Conservation (phyloP, 1,140 invertebrate species). For the Leptopilina clavipes region DNA sequence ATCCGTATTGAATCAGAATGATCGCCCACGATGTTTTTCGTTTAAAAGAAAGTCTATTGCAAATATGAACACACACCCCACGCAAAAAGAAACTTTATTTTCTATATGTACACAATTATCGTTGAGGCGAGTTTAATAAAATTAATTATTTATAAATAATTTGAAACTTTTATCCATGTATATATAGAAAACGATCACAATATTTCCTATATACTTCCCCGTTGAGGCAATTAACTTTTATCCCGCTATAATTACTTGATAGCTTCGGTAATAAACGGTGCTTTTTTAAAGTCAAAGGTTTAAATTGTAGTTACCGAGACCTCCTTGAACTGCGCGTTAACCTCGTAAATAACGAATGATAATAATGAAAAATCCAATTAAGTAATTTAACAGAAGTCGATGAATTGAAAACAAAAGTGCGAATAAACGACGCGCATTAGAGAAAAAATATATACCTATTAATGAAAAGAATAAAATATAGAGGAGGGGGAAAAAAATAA, state of each 20-base stretch:
- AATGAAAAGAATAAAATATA: too few relatives aligned
- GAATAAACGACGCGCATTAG: too few relatives aligned
- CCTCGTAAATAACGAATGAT: slow-evolving; percentile 11
- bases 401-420: neutral
- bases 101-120: too few relatives aligned
- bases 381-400: neutral
- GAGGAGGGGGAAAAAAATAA: too few relatives aligned
- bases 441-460: too few relatives aligned
- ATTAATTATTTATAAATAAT: slow-evolving; percentile 44
- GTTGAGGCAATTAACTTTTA: slow-evolving; percentile 58
- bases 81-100: neutral
- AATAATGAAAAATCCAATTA: neutral
- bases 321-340: slow-evolving; percentile 21
- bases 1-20: slow-evolving; percentile 35
- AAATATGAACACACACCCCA: too few relatives aligned
- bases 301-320: neutral
- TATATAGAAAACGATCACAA: neutral
- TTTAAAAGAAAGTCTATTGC: neutral
- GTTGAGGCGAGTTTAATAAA: neutral
- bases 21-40: slow-evolving; percentile 29
- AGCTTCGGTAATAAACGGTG: slow-evolving; percentile 13
- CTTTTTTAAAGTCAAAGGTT: neutral
- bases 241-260: slow-evolving; percentile 53
- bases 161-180: slow-evolving; percentile 42
- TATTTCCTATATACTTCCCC: neutral